Conservation (phyloP, 2,113 vertebrate genomes). For the Centropristis striata region DNA sequence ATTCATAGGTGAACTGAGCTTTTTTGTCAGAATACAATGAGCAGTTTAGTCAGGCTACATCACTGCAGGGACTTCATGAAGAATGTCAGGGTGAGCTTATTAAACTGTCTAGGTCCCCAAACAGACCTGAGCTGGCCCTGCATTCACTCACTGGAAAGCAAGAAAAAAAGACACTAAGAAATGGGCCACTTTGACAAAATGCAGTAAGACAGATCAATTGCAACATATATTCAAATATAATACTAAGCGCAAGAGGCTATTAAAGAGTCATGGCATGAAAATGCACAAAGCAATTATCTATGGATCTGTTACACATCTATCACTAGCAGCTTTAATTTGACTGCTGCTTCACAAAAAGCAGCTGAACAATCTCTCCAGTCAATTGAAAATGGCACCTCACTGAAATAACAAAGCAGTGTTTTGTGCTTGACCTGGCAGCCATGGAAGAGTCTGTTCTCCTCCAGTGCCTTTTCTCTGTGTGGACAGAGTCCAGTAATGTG, state of each 20-base stretch:
- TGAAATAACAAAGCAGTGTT: conserved; percentile 52
- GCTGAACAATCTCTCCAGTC: conserved; percentile 42
- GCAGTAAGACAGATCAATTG: conserved; percentile 1
- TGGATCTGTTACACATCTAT: conserved; percentile 21
- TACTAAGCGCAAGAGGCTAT: conserved; percentile 2
- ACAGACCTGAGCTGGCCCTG: neutral
- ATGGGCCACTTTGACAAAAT: neutral
- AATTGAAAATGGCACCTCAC: conserved; percentile 37
- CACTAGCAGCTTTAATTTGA: conserved; percentile 43
- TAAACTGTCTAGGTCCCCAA: neutral
- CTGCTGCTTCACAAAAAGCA: conserved; percentile 23
- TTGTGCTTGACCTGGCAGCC: conserved; percentile 54
- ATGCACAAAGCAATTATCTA: conserved; percentile 15
- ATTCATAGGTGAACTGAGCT: neutral
- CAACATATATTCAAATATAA: neutral
- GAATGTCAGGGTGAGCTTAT: neutral
- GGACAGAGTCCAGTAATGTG: conserved; percentile 39
- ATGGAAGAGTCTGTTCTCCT: conserved; percentile 47
- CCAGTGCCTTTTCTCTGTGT: conserved; percentile 32
- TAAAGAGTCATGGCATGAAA: conserved; percentile 4
- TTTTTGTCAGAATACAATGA: neutral
- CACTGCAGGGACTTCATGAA: neutral
- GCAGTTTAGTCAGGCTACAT: neutral
- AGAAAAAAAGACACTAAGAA: neutral
- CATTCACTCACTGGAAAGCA: neutral